These are phyloP conservation scores for Halichoeres trimaculatus DNA, from an alignment of 2,113 vertebrate species.

Conservation along the genomic window DNA sequence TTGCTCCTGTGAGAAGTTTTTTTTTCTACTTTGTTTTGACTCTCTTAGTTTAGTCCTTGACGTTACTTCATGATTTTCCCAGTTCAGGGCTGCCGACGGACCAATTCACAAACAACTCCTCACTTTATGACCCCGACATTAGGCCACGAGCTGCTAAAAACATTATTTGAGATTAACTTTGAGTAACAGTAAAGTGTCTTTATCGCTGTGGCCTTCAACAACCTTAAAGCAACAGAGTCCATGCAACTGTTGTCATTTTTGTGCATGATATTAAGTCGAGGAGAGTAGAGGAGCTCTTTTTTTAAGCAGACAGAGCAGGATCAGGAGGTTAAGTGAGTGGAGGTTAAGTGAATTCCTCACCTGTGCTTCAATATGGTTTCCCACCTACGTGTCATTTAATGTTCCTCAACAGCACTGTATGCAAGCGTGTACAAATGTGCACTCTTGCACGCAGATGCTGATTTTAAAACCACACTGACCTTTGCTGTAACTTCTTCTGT, in stretches of 20 bases:
- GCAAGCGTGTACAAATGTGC: constrained; percentile 11
- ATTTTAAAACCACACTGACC: constrained; percentile 15
- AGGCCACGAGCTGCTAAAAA: constrained; percentile 8
- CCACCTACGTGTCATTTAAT: constrained; percentile 48
- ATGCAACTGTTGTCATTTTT: constrained; percentile 23
- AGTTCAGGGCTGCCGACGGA: not conserved
- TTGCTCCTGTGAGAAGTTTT: no score
- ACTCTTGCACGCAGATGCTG: constrained; percentile 7
- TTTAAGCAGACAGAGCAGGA: not conserved
- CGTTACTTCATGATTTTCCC: constrained; percentile 1
- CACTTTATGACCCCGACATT: not conserved
- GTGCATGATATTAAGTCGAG: not conserved
- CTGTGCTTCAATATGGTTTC: constrained; percentile 48
- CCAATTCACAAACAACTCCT: constrained; percentile 1
- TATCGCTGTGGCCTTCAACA: constrained; percentile 20
- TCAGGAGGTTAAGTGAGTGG: constrained; percentile 16
- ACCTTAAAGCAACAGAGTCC: not conserved
- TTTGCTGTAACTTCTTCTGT: constrained; percentile 20
- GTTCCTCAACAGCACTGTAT: constrained; percentile 19
- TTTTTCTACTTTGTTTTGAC: constrained; percentile 16
- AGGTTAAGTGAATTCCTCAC: constrained; percentile 62
- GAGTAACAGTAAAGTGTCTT: not conserved
- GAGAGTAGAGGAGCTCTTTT: constrained; percentile 16
- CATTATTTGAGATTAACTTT: constrained; percentile 9
- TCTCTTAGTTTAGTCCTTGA: not conserved